Evolutionary conservation across 2,113 vertebrate genomes (phyloP).

Genomic region (Burhinus oedicnemus): DNA sequence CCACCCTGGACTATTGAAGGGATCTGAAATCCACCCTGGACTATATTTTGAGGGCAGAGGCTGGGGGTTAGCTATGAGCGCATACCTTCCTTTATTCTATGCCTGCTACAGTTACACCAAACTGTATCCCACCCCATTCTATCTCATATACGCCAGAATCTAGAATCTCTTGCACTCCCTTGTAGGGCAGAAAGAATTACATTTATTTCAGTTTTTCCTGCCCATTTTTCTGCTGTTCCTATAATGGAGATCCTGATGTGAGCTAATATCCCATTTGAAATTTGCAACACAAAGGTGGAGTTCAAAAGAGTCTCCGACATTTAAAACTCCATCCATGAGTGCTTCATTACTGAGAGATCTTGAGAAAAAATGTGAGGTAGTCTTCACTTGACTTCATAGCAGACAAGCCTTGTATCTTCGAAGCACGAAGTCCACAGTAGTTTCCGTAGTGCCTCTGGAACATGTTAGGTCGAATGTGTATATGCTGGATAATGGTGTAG

Average conservation of each 20-base stretch:
- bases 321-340: neutral
- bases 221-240: neutral
- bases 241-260: neutral
- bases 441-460: neutral
- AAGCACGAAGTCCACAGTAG: neutral
- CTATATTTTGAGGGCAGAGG: neutral
- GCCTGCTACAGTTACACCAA: neutral
- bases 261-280: neutral
- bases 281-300: neutral
- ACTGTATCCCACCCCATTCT: neutral
- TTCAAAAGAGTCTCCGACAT: neutral
- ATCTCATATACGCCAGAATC: neutral
- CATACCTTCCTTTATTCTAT: neutral
- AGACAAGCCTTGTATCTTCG: neutral
- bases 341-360: neutral
- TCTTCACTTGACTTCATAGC: neutral
- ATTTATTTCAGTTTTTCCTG: neutral
- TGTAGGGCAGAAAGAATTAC: neutral
- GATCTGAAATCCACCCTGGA: neutral
- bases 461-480: fast-evolving
- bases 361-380: neutral
- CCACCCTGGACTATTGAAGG: neutral
- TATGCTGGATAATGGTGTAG: neutral
- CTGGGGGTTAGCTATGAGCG: neutral
- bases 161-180: neutral